Conservation (phyloP, 2,888 invertebrate species). For the Heliconius sara region DNA sequence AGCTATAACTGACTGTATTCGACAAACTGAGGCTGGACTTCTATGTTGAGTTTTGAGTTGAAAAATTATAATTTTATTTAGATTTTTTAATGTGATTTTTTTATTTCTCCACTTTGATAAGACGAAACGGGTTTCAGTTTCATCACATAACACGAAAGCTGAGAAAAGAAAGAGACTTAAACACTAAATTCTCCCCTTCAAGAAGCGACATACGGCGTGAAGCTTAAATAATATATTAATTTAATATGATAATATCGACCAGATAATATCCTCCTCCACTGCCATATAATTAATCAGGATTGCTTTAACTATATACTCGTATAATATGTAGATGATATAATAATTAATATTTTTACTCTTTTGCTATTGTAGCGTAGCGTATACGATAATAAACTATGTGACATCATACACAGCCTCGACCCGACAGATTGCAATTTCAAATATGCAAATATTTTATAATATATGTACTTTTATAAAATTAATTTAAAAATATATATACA, state of each 20-base stretch:
- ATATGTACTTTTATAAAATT: neutral
- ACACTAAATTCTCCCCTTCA: too few relatives aligned
- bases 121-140: too few relatives aligned
- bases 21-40: neutral
- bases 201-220: neutral
- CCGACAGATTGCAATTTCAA: slow-evolving; percentile 8
- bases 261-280: neutral
- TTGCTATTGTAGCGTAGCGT: neutral
- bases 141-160: too few relatives aligned
- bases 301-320: neutral
- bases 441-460: slow-evolving; percentile 10
- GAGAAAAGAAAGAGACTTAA: too few relatives aligned
- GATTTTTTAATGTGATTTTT: neutral
- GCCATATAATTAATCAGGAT: neutral
- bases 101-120: too few relatives aligned
- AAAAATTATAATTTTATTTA: neutral
- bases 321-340: neutral
- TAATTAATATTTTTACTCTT: neutral
- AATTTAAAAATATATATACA: neutral
- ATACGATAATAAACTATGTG: slow-evolving; percentile 1
- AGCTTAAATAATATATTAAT: neutral
- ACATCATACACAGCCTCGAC: neutral
- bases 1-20: slow-evolving; percentile 13
- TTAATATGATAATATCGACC: neutral
- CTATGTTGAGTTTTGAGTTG: neutral